Evolutionary conservation across 2,797 vertebrate genomes (phyloP), one percentile per base, ranked within the genome.

Genomic region (Poecilia gillii): DNA sequence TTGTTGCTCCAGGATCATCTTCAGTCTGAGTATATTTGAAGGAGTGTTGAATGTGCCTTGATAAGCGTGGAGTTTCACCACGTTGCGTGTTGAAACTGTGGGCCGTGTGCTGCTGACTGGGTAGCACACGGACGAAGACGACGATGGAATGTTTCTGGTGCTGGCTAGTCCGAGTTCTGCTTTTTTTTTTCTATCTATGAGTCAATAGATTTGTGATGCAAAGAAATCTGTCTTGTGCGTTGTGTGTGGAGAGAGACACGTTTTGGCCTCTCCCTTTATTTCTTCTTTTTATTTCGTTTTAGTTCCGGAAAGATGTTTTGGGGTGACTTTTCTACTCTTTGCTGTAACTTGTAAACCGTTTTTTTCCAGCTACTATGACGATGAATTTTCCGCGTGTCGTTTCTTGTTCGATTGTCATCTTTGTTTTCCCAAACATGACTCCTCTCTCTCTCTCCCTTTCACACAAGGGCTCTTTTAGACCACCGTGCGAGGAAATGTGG

Each of bases 11-110:
- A 62, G 77, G 75, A 77, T 66, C 43, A 20, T 64, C 82, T 84
- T 84, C 68, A 36, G 64, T 39, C 64, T 25, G 47, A 4, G 28
- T 62, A 4, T 80, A 77, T 86, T 53, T 46, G 49, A 79, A 80
- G 85, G 85, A 91, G 88, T 90, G 75, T 89, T 89, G 95, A 95
- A 91, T 94, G 96, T 96, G 95, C 96, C 96, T 96, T 96, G 94
- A 88, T 82, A 89, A 94, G 83, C 14, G 74, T 62, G 55, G 86
- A 85, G 90, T 85, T 91, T 90, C 1, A 14, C 80, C 74, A 18
- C 53, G 11, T 82, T 12, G 39, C 49, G 55, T 76, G 71, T 53
- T 43, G 87, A 81, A 84, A 55, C 89, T 84, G 86, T 81, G 80
- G 75, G 74, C 4, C 76, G 79, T 81, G 78, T 83, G 84, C 83